Conservation (phyloP, 2,113 vertebrate species). For the Uropsilus gracilis region DNA sequence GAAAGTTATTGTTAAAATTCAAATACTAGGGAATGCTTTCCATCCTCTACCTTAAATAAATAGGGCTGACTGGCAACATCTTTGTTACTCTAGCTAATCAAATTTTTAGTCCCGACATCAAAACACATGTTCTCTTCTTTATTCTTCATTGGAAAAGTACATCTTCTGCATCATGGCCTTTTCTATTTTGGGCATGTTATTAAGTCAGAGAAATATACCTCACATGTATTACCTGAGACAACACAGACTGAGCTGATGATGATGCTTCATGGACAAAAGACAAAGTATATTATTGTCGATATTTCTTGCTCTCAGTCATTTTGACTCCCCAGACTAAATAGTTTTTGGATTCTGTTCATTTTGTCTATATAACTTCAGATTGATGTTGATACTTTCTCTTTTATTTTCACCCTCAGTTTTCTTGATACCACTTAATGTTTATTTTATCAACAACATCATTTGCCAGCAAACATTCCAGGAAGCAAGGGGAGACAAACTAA, state of each 20-base stretch:
- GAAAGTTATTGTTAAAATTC: neutral
- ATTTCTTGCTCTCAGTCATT: neutral
- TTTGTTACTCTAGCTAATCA: neutral
- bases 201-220: neutral
- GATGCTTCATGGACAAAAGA: neutral
- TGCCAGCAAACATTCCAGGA: neutral
- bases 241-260: neutral
- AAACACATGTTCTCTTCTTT: conserved; percentile 5
- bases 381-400: neutral
- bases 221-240: neutral
- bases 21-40: neutral
- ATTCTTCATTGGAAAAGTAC: neutral
- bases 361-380: neutral
- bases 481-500: neutral
- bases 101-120: neutral
- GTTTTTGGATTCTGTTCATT: neutral
- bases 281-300: neutral
- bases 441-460: neutral
- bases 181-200: neutral
- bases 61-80: neutral
- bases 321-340: neutral
- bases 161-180: neutral
- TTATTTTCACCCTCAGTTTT: neutral
- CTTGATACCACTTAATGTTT: neutral
- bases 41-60: neutral